These are phyloP conservation scores for Sinodicranocentrus sp. DNA, from an alignment of 2,888 invertebrate genomes.

Conservation along the genomic window DNA sequence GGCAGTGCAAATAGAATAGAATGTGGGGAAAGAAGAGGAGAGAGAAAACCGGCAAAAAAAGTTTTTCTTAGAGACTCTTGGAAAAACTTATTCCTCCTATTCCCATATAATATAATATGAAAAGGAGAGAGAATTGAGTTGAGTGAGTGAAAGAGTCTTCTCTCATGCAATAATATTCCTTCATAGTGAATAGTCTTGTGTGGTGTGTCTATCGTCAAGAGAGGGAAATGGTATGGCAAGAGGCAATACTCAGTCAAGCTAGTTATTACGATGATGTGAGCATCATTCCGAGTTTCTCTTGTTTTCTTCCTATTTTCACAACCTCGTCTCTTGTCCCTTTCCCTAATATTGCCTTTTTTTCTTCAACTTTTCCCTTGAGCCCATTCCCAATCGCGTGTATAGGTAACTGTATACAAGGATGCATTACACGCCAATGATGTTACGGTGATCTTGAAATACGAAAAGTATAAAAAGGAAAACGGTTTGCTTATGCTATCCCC, in stretches of 20 bases:
- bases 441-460: background rate
- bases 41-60: conserved; percentile 37
- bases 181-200: conserved; percentile 41
- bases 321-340: conserved; percentile 10
- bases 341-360: conserved; percentile 21
- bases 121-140: conserved; percentile 45
- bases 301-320: background rate
- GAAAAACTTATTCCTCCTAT: conserved; percentile 14
- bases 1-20: conserved; percentile 57
- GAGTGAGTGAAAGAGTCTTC: background rate
- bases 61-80: conserved; percentile 6
- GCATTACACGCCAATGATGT: conserved; percentile 16
- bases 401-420: background rate
- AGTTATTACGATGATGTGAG: conserved; percentile 40
- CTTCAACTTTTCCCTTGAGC: background rate
- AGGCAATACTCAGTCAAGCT: conserved; percentile 14
- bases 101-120: conserved; percentile 18
- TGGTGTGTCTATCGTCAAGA: conserved; percentile 29
- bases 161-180: conserved; percentile 46
- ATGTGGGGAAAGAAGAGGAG: conserved; percentile 25
- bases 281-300: conserved; percentile 45
- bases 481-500: too few relatives aligned
- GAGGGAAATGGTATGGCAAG: background rate
- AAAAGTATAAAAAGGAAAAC: conserved; percentile 2
- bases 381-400: conserved; percentile 28